These are phyloP conservation scores for Phrynocephalus versicolor DNA, from an alignment of 2,113 vertebrate genomes.

Conservation along the genomic window DNA sequence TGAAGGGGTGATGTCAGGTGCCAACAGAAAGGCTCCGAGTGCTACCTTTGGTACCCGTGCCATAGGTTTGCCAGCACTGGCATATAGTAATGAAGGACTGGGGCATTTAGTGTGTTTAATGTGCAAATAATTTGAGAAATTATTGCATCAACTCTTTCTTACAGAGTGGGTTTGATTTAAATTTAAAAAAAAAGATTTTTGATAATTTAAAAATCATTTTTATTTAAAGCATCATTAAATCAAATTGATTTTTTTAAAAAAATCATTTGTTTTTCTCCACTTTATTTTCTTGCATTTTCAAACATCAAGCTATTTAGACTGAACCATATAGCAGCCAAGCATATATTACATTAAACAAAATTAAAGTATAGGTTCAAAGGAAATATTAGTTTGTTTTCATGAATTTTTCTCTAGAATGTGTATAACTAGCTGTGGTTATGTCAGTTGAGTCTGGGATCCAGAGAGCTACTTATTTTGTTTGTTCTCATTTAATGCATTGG, in stretches of 20 bases:
- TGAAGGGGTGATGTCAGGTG: too few species aligned
- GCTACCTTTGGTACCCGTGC: too few species aligned
- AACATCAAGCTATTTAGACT: neutral
- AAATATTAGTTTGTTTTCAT: neutral
- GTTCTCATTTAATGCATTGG: neutral
- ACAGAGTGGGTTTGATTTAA: too few species aligned
- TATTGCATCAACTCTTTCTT: neutral
- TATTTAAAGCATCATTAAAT: too few species aligned
- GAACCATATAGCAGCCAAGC: neutral
- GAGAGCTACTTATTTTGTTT: neutral
- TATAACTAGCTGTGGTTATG: neutral
- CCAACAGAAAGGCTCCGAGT: too few species aligned
- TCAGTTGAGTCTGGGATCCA: neutral
- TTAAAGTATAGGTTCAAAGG: neutral
- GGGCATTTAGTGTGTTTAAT: constrained; percentile 25
- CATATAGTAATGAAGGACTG: constrained; percentile 7
- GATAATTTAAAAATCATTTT: too few species aligned
- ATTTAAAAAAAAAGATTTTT: too few species aligned
- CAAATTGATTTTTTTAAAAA: too few species aligned
- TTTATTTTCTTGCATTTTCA: too few species aligned
- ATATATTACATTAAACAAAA: neutral
- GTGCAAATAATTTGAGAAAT: neutral
- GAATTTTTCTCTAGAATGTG: neutral
- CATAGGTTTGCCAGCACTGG: neutral
- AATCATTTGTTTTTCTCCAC: too few species aligned